These are phyloP conservation scores for Prunella strophiata DNA, from an alignment of 2,797 vertebrate species.

Conservation along the genomic window DNA sequence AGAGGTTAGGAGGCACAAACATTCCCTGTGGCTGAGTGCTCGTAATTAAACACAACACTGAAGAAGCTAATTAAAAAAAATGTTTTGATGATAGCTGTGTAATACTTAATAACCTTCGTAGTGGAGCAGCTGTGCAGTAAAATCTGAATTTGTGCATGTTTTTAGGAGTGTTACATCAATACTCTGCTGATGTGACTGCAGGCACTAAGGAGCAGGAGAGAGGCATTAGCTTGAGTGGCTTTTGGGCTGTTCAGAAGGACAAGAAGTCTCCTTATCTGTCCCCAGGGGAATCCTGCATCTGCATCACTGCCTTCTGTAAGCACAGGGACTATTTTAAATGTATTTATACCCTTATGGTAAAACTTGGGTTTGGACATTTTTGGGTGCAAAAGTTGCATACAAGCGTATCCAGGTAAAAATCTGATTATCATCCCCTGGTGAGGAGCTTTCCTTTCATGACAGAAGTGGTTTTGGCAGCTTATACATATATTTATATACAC, in stretches of 20 bases:
- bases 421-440: not conserved
- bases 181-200: not conserved
- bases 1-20: constrained; percentile 1
- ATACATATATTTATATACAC: not conserved
- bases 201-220: not conserved
- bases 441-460: not conserved
- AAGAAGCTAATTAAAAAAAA: constrained; percentile 66
- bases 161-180: not conserved
- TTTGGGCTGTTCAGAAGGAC: not conserved
- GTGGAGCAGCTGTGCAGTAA: constrained; percentile 49
- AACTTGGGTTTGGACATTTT: not conserved
- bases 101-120: constrained; percentile 39
- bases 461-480: not conserved
- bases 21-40: constrained; percentile 30
- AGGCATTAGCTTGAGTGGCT: not conserved
- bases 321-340: not conserved
- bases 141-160: not conserved
- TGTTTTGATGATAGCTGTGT: constrained; percentile 44
- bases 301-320: not conserved
- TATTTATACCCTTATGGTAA: rapidly evolving
- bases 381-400: not conserved
- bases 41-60: constrained; percentile 50
- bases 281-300: not conserved
- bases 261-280: not conserved
- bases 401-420: not conserved